Conservation (phyloP, 2,888 invertebrate species). For the Parthenolecanium corni region DNA sequence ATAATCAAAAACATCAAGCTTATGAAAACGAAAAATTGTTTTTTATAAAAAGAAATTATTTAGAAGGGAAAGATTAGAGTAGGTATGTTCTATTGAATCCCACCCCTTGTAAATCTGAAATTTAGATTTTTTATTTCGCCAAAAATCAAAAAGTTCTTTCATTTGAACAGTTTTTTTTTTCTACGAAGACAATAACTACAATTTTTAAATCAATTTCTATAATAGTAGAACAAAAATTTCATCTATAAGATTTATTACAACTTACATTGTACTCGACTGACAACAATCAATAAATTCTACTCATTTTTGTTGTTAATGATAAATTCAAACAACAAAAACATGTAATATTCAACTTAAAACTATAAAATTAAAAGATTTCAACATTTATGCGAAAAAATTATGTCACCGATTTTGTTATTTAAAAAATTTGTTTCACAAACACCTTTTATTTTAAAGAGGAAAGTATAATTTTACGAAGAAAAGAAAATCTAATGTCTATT, state of each 20-base stretch:
- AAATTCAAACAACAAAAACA: neutral
- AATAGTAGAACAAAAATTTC: no score
- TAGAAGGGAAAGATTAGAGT: no score
- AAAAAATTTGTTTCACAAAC: neutral
- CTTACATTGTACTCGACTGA: neutral
- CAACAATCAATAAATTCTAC: neutral
- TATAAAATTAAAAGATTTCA: neutral
- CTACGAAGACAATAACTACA: no score
- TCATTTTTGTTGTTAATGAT: neutral
- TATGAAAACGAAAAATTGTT: no score
- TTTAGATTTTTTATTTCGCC: no score
- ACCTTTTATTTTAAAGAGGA: neutral
- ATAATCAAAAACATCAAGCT: no score
- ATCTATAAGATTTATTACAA: constrained; percentile 16
- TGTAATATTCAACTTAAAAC: neutral
- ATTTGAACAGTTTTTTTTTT: no score
- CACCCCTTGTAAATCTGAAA: no score
- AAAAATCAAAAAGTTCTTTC: no score
- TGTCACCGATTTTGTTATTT: neutral
- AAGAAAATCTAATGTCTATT: neutral
- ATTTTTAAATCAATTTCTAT: no score
- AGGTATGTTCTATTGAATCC: no score
- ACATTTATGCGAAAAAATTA: neutral
- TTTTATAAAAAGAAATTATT: no score
- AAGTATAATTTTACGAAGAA: neutral